Conservation (phyloP, 23 tunicate species). For the Halocynthia roretzi region DNA sequence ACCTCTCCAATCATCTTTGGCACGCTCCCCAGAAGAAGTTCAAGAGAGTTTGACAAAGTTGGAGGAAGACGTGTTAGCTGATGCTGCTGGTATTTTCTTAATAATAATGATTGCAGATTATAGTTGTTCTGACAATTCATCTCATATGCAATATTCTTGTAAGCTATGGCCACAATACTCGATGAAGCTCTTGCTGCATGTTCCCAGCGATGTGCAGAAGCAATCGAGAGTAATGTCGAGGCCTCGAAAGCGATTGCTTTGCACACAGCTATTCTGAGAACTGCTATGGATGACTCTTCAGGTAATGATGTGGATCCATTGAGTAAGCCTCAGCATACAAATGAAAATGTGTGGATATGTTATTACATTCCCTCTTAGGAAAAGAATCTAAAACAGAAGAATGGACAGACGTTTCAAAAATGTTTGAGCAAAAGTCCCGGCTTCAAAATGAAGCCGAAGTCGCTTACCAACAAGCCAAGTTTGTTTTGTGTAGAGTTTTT, state of each 20-base stretch:
- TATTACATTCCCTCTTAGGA: background rate
- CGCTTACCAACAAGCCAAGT: slow-evolving; percentile 35
- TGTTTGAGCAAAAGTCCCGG: slow-evolving; percentile 25
- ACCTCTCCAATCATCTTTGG: background rate
- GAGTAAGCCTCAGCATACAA: no score
- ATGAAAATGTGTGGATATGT: no score
- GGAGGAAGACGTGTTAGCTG: slow-evolving; percentile 22
- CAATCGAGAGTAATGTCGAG: slow-evolving; percentile 37
- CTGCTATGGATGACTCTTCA: slow-evolving; percentile 45
- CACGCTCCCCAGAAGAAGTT: slow-evolving; percentile 12
- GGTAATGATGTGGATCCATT: background rate
- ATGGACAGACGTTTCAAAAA: slow-evolving; percentile 50
- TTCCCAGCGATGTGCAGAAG: slow-evolving; percentile 44
- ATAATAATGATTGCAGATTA: no score
- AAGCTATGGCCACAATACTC: slow-evolving; percentile 42
- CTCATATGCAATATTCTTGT: background rate
- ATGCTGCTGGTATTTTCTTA: slow-evolving; percentile 12
- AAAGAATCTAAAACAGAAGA: slow-evolving; percentile 42
- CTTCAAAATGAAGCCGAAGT: slow-evolving; percentile 33
- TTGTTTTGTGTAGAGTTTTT: background rate
- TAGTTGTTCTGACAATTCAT: background rate
- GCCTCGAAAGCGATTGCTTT: slow-evolving; percentile 46
- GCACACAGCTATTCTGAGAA: slow-evolving; percentile 45
- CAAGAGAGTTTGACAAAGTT: slow-evolving; percentile 1
- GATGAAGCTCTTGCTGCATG: slow-evolving; percentile 41